phyloP scores from a whole-genome alignment of 30 jellyfish, hydroid and myxozoan species.

The Chrysaora quinquecirrha region DNA sequence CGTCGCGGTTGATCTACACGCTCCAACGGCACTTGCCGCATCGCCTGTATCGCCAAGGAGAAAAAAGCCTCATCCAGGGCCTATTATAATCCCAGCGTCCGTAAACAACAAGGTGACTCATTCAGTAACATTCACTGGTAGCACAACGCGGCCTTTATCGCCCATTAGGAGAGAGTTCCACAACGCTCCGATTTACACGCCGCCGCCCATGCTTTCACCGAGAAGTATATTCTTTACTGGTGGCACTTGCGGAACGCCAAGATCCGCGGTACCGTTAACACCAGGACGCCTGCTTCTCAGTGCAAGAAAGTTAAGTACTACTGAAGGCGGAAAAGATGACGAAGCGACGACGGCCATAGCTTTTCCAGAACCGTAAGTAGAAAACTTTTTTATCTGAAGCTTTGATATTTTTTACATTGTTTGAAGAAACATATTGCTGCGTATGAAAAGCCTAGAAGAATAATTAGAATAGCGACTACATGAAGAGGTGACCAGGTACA shows the following conservation, averaged over 20 bases:
- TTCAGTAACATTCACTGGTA: constrained; percentile 69
- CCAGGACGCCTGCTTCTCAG: constrained; percentile 84
- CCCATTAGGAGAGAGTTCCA: constrained; percentile 58
- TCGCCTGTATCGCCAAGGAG: constrained; percentile 79
- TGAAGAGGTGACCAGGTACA: too few species aligned
- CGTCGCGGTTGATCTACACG: constrained; percentile 19
- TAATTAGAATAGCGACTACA: too few species aligned
- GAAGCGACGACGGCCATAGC: constrained; percentile 60
- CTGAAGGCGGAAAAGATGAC: constrained; percentile 43
- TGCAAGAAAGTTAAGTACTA: constrained; percentile 76
- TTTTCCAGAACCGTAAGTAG: constrained; percentile 92
- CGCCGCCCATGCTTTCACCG: constrained; percentile 99
- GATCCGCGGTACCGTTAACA: constrained; percentile 77
- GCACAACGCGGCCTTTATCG: constrained; percentile 62
- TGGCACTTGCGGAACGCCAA: constrained; percentile 79
- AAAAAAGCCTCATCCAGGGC: constrained; percentile 96
- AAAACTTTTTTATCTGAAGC: too few species aligned
- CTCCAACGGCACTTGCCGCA: constrained; percentile 35
- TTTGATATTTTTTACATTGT: too few species aligned
- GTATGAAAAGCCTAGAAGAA: too few species aligned
- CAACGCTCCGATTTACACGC: constrained; percentile 86
- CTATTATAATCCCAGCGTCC: constrained; percentile 95
- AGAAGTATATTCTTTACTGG: constrained; percentile 94
- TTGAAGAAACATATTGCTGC: too few species aligned
- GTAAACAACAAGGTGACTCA: constrained; percentile 81